Percentiles rank a stretch among this genome's conserved stretches.
These are phyloP conservation scores for Berghia stephanieae DNA, from an alignment of 1,140 invertebrate species.

Conservation along the genomic window DNA sequence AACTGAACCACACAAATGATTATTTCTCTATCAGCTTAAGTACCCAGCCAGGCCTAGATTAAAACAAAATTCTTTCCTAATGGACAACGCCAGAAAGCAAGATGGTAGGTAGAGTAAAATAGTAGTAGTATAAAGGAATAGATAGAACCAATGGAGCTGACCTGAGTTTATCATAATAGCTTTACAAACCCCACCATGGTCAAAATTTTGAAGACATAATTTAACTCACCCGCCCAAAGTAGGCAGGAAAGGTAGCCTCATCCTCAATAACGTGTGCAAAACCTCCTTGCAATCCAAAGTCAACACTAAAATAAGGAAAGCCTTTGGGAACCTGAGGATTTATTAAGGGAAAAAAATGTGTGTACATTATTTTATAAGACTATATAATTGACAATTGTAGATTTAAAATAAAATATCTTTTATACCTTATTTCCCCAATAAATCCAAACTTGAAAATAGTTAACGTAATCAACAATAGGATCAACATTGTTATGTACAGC, in stretches of 20 bases:
- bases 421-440: no score
- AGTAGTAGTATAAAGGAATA: background rate
- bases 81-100: background rate
- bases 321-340: constrained; percentile 82
- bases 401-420: no score
- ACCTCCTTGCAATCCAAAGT: constrained; percentile 87
- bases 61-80: background rate
- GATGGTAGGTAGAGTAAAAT: background rate
- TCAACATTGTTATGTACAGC: no score
- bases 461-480: no score
- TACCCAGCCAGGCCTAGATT: background rate
- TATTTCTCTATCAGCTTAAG: background rate
- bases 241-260: constrained; percentile 83
- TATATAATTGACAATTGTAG: no score
- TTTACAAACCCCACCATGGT: background rate
- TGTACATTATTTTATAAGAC: no score
- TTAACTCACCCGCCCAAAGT: constrained; percentile 85
- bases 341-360: constrained; percentile 21
- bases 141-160: background rate
- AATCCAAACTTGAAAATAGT: no score
- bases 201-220: background rate
- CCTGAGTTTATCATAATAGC: background rate
- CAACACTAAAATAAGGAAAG: constrained; percentile 91
- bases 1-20: no score
- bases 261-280: constrained; percentile 98